Evolutionary conservation across 2,888 invertebrate genomes (phyloP).

Genomic region (Ethmia dodecea): DNA sequence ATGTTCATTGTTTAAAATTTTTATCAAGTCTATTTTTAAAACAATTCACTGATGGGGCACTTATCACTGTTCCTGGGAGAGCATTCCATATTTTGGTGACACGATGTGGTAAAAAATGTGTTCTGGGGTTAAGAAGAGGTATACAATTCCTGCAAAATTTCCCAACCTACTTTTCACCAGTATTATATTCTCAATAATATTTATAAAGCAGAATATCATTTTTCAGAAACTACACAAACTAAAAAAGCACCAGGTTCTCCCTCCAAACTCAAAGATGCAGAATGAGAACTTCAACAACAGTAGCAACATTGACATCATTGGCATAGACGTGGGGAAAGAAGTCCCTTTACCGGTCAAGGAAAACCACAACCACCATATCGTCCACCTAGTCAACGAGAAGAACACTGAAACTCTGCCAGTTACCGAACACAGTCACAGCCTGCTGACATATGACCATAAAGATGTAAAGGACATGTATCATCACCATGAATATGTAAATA

Average conservation of each 20-base stretch:
- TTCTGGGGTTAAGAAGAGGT: no score
- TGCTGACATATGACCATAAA: conserved; percentile 35
- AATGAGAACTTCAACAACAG: conserved; percentile 40
- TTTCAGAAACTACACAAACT: conserved; percentile 63
- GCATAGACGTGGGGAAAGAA: conserved; percentile 53
- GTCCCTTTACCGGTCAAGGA: conserved; percentile 22
- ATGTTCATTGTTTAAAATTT: no score
- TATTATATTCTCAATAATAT: no score
- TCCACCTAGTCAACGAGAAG: conserved; percentile 38
- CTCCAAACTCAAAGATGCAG: conserved; percentile 30
- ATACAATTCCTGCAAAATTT: no score
- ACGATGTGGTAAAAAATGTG: no score
- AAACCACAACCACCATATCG: conserved; percentile 37
- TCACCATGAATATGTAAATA: conserved; percentile 26
- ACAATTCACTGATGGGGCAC: no score
- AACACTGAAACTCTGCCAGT: no score
- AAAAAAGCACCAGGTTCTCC: conserved; percentile 49
- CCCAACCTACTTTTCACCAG: no score
- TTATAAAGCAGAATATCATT: no score
- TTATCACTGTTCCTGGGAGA: no score
- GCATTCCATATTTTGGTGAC: no score
- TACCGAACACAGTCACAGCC: conserved; percentile 27
- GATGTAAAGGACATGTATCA: conserved; percentile 37
- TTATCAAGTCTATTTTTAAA: no score
- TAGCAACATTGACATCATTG: conserved; percentile 55